Evolutionary conservation across 1,140 invertebrate genomes (phyloP).

Genomic region (Drosophila nannoptera): DNA sequence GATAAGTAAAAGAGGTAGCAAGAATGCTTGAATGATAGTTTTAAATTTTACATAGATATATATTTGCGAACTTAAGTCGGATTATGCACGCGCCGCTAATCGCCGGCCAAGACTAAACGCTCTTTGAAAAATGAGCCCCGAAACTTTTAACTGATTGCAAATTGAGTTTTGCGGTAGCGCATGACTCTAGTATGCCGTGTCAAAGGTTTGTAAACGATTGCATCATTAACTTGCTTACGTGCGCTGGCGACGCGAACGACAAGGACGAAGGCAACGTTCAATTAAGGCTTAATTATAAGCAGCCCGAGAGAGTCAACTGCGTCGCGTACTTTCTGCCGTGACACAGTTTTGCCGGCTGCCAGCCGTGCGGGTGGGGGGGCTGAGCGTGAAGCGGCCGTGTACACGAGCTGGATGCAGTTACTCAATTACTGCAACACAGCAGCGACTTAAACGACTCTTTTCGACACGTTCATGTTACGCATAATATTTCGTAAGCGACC

Average conservation of each 20-base stretch:
- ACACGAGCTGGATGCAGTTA: slow-evolving; percentile 3
- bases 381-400: too few species aligned
- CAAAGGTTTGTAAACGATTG: slow-evolving; percentile 66
- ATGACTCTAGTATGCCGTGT: slow-evolving; percentile 45
- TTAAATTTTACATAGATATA: background rate
- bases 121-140: slow-evolving; percentile 17
- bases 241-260: slow-evolving; percentile 7
- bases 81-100: slow-evolving; percentile 41
- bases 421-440: slow-evolving; percentile 49
- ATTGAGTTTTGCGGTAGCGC: slow-evolving; percentile 23
- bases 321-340: slow-evolving; percentile 46
- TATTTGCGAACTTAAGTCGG: slow-evolving; percentile 51
- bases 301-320: slow-evolving; percentile 14
- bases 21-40: too few species aligned
- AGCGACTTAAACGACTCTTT: slow-evolving; percentile 7
- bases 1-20: too few species aligned
- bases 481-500: slow-evolving; percentile 1
- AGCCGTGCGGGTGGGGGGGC: background rate
- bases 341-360: slow-evolving; percentile 45
- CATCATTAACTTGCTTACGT: slow-evolving; percentile 72
- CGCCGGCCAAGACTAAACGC: background rate
- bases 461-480: slow-evolving; percentile 2
- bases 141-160: slow-evolving; percentile 40
- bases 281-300: slow-evolving; percentile 72
- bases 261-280: slow-evolving; percentile 43